These are phyloP conservation scores for Anhinga rufa DNA, from an alignment of 2,113 vertebrate species.

Conservation along the genomic window DNA sequence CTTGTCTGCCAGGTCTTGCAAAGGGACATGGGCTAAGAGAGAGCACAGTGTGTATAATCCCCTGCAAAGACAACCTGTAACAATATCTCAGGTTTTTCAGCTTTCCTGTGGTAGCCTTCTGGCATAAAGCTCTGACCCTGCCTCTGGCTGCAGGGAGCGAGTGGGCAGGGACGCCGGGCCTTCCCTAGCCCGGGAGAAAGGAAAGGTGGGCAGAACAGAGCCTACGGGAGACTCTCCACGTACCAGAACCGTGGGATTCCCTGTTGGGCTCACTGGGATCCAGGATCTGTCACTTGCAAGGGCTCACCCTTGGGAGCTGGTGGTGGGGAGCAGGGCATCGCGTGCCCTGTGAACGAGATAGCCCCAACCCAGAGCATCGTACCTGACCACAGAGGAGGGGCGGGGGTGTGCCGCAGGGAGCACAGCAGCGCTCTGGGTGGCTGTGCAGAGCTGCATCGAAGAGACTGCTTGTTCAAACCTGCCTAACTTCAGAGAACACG, in stretches of 20 bases:
- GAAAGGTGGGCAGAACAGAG: neutral
- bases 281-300: neutral
- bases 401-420: neutral
- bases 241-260: neutral
- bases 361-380: fast-evolving
- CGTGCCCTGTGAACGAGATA: neutral
- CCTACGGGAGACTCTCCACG: neutral
- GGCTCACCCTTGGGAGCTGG: neutral
- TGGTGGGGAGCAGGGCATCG: neutral
- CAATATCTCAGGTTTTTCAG: neutral
- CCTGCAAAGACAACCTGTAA: neutral
- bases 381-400: too few species aligned
- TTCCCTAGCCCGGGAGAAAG: neutral
- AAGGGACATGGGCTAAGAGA: neutral
- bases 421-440: neutral
- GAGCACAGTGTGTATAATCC: neutral
- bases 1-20: neutral
- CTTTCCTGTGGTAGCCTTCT: neutral
- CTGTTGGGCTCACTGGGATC: neutral
- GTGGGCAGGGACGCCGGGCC: neutral
- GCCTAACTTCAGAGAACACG: neutral
- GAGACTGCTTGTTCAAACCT: neutral
- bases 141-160: neutral
- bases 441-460: neutral
- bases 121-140: neutral